phyloP scores from a whole-genome alignment of 2,888 invertebrate genomes.

The Alentia gelatinosa region DNA sequence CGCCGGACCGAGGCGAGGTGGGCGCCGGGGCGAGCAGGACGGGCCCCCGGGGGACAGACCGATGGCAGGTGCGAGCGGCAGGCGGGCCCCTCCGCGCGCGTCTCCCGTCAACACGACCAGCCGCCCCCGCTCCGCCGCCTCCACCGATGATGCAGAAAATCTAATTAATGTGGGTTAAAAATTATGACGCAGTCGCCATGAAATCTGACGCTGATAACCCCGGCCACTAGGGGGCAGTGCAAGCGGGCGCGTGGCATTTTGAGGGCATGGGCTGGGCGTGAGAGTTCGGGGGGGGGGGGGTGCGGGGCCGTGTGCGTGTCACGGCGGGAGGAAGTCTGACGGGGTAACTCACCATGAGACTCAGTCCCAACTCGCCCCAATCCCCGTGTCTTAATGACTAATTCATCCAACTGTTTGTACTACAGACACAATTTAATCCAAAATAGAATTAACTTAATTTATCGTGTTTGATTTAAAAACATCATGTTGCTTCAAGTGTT shows the following conservation, averaged over 20 bases:
- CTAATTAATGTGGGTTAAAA: slow-evolving; percentile 38
- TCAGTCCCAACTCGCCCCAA: too few relatives aligned
- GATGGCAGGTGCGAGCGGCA: neutral
- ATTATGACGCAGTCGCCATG: slow-evolving; percentile 35
- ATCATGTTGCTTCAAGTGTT: too few relatives aligned
- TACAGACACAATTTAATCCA: too few relatives aligned
- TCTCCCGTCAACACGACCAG: neutral
- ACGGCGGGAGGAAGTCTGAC: neutral
- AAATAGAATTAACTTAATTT: too few relatives aligned
- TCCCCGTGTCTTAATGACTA: too few relatives aligned
- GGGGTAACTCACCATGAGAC: too few relatives aligned
- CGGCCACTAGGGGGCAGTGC: neutral
- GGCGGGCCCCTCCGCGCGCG: neutral
- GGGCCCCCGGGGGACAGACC: slow-evolving; percentile 3
- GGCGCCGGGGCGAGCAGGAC: neutral
- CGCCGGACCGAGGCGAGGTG: neutral
- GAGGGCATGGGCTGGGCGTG: neutral
- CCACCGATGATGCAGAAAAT: neutral
- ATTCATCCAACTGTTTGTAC: too few relatives aligned
- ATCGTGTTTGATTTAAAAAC: too few relatives aligned
- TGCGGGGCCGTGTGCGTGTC: neutral
- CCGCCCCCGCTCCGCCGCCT: neutral
- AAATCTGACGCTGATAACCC: slow-evolving; percentile 1
- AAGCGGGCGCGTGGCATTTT: neutral
- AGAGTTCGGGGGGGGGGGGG: neutral